These are phyloP conservation scores for Aricia artaxerxes DNA, from an alignment of 2,888 invertebrate species.

Conservation along the genomic window DNA sequence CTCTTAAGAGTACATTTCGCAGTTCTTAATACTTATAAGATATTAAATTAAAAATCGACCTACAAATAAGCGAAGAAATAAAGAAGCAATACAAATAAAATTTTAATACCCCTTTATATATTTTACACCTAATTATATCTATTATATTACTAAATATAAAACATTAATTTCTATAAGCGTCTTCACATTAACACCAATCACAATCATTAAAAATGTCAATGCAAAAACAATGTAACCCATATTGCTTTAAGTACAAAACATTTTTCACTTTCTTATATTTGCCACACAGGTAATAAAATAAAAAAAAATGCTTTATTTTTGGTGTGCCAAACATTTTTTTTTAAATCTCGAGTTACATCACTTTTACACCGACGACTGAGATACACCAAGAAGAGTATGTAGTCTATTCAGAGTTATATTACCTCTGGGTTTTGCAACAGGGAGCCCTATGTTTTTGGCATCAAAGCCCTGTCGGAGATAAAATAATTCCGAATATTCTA, in stretches of 20 bases:
- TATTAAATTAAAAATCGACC: background rate
- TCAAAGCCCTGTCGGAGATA: background rate
- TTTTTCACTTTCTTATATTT: background rate
- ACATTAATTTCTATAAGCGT: slow-evolving; percentile 68
- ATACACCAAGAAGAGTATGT: background rate
- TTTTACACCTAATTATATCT: slow-evolving; percentile 34
- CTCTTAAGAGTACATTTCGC: background rate
- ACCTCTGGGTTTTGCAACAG: background rate
- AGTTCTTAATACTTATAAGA: background rate
- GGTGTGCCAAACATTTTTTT: background rate
- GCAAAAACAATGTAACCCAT: slow-evolving; percentile 9
- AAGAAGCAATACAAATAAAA: slow-evolving; percentile 3
- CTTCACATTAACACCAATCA: slow-evolving; percentile 76
- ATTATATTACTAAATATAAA: slow-evolving; percentile 39
- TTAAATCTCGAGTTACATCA: background rate
- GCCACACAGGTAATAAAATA: background rate
- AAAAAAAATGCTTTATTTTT: background rate
- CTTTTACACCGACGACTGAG: slow-evolving; percentile 2
- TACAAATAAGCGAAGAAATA: background rate
- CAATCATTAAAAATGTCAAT: slow-evolving; percentile 40
- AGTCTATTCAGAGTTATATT: background rate
- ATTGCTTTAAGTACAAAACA: background rate
- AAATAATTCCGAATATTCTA: background rate
- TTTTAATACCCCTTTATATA: slow-evolving; percentile 23
- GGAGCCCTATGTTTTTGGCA: no score